These are phyloP conservation scores for Acleris emargana DNA, from an alignment of 2,888 invertebrate genomes.

Conservation along the genomic window DNA sequence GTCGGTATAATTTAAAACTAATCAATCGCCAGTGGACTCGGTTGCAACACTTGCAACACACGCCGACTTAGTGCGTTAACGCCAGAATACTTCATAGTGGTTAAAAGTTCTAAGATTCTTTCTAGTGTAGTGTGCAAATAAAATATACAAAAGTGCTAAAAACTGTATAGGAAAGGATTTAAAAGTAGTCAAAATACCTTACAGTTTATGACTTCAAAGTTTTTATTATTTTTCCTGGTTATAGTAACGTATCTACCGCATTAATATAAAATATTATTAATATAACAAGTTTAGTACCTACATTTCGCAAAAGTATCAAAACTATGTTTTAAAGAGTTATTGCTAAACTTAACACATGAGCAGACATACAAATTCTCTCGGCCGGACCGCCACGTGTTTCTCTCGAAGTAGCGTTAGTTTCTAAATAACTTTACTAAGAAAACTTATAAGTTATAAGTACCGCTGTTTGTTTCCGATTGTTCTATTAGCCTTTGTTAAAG, in stretches of 20 bases:
- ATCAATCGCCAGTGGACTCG: constrained; percentile 11
- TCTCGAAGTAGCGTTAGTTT: constrained; percentile 58
- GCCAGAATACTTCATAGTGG: constrained; percentile 20
- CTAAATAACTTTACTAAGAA: constrained; percentile 37
- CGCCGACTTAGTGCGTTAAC: constrained; percentile 21
- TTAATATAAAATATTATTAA: neutral
- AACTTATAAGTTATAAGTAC: neutral
- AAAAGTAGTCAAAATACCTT: too few relatives aligned
- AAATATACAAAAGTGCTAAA: neutral
- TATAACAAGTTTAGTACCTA: neutral
- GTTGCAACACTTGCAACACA: constrained; percentile 27
- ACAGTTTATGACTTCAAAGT: too few relatives aligned
- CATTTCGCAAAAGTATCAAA: constrained; percentile 49
- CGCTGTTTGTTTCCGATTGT: too few relatives aligned
- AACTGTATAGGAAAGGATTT: neutral
- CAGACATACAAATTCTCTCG: constrained; percentile 65
- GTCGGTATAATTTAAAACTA: constrained; percentile 29
- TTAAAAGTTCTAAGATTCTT: constrained; percentile 30
- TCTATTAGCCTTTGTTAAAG: too few relatives aligned
- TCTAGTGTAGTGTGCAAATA: constrained; percentile 13
- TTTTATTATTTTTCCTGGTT: neutral
- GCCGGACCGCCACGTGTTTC: constrained; percentile 53
- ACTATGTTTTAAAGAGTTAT: constrained; percentile 32
- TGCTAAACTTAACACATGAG: constrained; percentile 51
- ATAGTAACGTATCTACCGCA: neutral